Evolutionary conservation across 2,888 invertebrate species (phyloP), one percentile per base, ranked within the genome.

Genomic region (Drosophila diplacantha): DNA sequence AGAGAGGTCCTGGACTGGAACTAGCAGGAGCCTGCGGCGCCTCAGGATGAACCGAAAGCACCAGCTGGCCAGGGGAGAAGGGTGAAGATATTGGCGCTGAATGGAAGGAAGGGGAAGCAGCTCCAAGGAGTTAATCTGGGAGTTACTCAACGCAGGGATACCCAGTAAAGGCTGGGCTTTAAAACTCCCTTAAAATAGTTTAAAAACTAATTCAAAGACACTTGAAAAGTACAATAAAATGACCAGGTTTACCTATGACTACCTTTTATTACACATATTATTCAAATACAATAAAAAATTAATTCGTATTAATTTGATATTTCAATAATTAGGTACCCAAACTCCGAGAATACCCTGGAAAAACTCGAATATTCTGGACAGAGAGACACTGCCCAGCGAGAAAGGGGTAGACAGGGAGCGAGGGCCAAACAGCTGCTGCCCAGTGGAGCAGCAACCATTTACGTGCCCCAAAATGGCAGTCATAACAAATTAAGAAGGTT

Each of bases 401-500:
- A 20, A 20, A 29, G 32, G 8, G 24, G 9, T 8, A 5, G 3
- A 22, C 16, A 9, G 6, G 12, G 18, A 14, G 18, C 35, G 16
- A 26, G n/a, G 16, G 24, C 16, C 26, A 9, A 49, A 29, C 44
- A 31, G 29, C 68, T 58, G 68, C 59, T 66, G 68, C 35, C 68
- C 68, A 22, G 32, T 22, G 35, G 41, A 47, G 72, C 70, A 66
- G 54, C 70, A 60, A 64, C 65, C 70, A 72, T 82, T 72, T 74
- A 63, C 67, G 64, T 80, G 74, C 62, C 64, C 64, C 63, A 70
- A 83, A 81, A 75, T 78, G 75, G 73, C 72, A 81, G 74, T 75
- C 75, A 78, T 75, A 83, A 79, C 79, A 79, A 83, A 83, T 79
- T 79, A 79, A 81, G 81, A 79, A 83, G 79, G 79, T 83, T 81